Percentiles rank a stretch among this genome's conserved stretches.
Conservation (phyloP, 2,113 vertebrate genomes). For the Prochilodus magdalenae region DNA sequence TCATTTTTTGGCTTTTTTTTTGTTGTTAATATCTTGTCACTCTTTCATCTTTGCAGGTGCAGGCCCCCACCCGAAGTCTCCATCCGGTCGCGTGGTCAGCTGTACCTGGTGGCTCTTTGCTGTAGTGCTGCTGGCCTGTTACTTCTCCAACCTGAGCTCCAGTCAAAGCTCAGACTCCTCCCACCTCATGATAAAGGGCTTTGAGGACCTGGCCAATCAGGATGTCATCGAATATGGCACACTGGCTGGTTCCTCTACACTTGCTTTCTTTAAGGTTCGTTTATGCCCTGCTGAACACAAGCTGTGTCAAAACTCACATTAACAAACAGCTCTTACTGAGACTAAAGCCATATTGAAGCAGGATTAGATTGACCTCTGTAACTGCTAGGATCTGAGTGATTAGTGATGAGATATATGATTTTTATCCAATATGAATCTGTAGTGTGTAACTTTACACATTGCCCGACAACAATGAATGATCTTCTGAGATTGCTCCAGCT, state of each 20-base stretch:
- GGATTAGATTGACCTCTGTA: too few relatives aligned
- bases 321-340: neutral
- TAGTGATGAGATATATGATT: too few relatives aligned
- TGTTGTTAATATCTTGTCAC: neutral
- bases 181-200: conserved; percentile 79
- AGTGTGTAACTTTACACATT: too few relatives aligned
- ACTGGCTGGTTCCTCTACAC: conserved; percentile 81
- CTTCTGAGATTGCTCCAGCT: neutral
- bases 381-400: too few relatives aligned
- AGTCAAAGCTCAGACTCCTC: conserved; percentile 71
- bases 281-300: neutral
- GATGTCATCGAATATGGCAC: conserved; percentile 84
- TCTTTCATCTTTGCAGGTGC: conserved; percentile 71
- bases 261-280: conserved; percentile 85
- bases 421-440: too few relatives aligned
- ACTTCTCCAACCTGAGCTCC: conserved; percentile 84
- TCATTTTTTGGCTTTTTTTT: too few relatives aligned
- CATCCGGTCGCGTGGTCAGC: conserved; percentile 81
- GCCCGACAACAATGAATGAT: too few relatives aligned
- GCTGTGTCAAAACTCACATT: neutral
- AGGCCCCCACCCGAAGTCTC: conserved; percentile 81
- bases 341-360: too few relatives aligned
- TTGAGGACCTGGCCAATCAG: conserved; percentile 88
- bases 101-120: conserved; percentile 88
- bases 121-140: conserved; percentile 82